These are phyloP conservation scores for Eciton burchellii DNA, from an alignment of 1,140 invertebrate genomes.

Conservation along the genomic window DNA sequence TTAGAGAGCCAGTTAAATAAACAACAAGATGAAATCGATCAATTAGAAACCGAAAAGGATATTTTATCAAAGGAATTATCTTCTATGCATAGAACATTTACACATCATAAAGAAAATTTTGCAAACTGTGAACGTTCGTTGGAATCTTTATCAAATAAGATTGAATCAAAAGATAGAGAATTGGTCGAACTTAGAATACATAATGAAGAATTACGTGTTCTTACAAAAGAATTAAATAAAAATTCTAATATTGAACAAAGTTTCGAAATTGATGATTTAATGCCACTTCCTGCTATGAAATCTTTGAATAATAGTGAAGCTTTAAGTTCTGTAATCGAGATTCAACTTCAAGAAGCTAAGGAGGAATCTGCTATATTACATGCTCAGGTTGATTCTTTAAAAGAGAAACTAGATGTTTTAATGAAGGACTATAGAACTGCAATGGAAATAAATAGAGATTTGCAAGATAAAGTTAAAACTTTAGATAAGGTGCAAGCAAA, in stretches of 20 bases:
- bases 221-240: constrained; percentile 77
- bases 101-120: constrained; percentile 74
- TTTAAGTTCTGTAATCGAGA: constrained; percentile 82
- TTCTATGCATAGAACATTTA: constrained; percentile 63
- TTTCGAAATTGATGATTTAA: constrained; percentile 78
- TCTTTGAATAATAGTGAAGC: constrained; percentile 75
- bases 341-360: constrained; percentile 82
- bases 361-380: constrained; percentile 75
- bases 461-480: constrained; percentile 36
- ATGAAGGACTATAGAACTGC: constrained; percentile 22
- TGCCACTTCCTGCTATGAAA: background rate
- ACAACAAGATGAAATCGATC: constrained; percentile 74
- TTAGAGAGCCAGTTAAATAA: constrained; percentile 75
- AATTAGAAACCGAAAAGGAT: constrained; percentile 77
- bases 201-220: constrained; percentile 79
- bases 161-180: constrained; percentile 80
- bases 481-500: constrained; percentile 43
- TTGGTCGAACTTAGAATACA: constrained; percentile 77
- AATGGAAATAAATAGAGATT: constrained; percentile 14
- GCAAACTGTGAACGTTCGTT: constrained; percentile 71
- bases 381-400: constrained; percentile 68
- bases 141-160: constrained; percentile 73
- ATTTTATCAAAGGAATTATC: constrained; percentile 70
- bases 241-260: constrained; percentile 74
- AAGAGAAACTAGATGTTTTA: constrained; percentile 36